A percentile compares a stretch with the other conserved stretches of the same genome.
These are phyloP conservation scores for Podiceps cristatus DNA, from an alignment of 2,113 vertebrate species.

Conservation along the genomic window DNA sequence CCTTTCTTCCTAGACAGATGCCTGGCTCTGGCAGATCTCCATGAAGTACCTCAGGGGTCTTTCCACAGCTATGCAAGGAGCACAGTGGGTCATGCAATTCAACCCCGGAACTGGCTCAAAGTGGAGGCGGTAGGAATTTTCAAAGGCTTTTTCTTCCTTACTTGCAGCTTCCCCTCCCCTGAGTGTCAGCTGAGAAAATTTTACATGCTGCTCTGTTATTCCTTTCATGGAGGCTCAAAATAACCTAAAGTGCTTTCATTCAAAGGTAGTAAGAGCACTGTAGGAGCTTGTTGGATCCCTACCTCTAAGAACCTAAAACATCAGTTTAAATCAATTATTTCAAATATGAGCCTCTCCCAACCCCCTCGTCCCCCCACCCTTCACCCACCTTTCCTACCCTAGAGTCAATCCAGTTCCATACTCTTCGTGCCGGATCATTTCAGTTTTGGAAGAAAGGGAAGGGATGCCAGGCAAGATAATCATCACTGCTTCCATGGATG, in stretches of 20 bases:
- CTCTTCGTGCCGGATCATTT: not conserved
- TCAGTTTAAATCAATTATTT: slow-evolving; percentile 8
- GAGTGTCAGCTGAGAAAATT: slow-evolving; percentile 10
- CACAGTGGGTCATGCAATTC: not conserved
- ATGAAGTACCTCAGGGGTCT: not conserved
- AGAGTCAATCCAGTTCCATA: not conserved
- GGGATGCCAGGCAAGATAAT: not conserved
- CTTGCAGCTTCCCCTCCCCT: not conserved
- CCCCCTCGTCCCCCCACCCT: not conserved
- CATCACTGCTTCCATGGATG: not conserved
- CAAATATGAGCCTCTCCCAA: not conserved
- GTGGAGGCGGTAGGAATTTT: not conserved
- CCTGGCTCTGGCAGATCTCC: not conserved
- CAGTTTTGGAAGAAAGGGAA: not conserved
- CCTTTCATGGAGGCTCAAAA: not conserved
- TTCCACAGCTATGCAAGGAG: not conserved
- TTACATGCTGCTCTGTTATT: not conserved
- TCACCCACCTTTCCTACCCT: not conserved
- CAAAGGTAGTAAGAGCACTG: not conserved
- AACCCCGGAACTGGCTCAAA: not conserved
- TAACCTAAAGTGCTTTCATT: not conserved
- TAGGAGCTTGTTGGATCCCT: not conserved
- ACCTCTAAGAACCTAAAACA: not conserved
- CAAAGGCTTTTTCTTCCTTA: not conserved
- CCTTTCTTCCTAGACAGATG: not conserved